These are phyloP conservation scores for Cartodere bifasciata DNA, from an alignment of 2,888 invertebrate genomes.

Conservation along the genomic window DNA sequence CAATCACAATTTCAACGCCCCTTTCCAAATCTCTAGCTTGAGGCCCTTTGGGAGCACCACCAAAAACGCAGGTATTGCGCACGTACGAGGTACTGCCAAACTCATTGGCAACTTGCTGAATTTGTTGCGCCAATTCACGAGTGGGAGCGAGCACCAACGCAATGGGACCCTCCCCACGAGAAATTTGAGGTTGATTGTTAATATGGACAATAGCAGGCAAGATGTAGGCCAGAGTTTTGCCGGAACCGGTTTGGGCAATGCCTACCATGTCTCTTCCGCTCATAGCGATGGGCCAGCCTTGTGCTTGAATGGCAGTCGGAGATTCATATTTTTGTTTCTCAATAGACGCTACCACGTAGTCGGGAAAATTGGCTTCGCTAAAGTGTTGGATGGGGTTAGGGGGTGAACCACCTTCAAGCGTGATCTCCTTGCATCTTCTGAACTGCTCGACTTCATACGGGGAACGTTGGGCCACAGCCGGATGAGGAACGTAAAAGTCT, in stretches of 20 bases:
- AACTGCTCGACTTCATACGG: constrained; percentile 57
- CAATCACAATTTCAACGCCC: constrained; percentile 74
- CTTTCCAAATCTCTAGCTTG: constrained; percentile 57
- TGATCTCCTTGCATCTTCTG: constrained; percentile 66
- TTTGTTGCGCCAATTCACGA: constrained; percentile 63
- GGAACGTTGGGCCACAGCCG: constrained; percentile 46
- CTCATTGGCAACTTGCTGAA: constrained; percentile 71
- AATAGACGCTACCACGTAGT: constrained; percentile 58
- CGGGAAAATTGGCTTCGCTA: constrained; percentile 66
- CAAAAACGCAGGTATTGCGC: constrained; percentile 77
- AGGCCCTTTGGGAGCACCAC: constrained; percentile 78
- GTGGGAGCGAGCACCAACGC: constrained; percentile 66
- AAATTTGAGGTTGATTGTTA: constrained; percentile 61
- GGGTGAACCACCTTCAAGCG: constrained; percentile 59
- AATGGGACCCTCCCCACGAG: constrained; percentile 71
- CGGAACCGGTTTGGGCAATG: constrained; percentile 71
- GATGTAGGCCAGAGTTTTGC: constrained; percentile 64
- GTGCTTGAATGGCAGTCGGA: constrained; percentile 75
- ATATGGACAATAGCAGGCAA: constrained; percentile 76
- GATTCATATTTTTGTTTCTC: constrained; percentile 53
- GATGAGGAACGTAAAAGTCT: constrained; percentile 66
- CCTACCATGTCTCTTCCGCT: constrained; percentile 74
- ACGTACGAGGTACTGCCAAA: constrained; percentile 69
- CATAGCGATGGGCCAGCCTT: constrained; percentile 76
- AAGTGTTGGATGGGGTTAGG: constrained; percentile 67